phyloP scores from a whole-genome alignment of 2,113 vertebrate species.

The Boulengeromyrus knoepffleri region DNA sequence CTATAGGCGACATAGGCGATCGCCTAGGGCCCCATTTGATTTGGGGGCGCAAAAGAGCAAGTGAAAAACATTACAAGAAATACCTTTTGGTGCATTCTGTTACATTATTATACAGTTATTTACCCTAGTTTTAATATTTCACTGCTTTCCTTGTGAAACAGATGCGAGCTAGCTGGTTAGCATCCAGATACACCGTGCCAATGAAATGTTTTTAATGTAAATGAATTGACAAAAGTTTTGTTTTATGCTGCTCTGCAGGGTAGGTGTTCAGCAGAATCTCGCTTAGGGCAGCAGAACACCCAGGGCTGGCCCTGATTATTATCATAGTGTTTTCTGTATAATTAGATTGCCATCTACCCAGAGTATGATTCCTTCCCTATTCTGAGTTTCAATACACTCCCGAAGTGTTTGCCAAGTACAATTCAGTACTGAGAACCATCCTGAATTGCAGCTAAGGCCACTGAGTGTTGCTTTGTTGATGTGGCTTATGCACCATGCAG shows the following conservation, averaged over 20 bases:
- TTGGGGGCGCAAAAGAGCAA: background rate
- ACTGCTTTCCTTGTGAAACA: background rate
- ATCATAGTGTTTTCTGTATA: background rate
- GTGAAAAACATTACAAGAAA: background rate
- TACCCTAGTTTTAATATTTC: background rate
- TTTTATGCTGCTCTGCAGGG: background rate
- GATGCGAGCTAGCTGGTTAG: too few species aligned
- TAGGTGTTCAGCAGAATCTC: background rate
- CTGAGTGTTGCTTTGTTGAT: background rate
- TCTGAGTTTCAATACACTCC: background rate
- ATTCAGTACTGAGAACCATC: background rate
- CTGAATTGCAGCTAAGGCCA: background rate
- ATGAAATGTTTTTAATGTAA: too few species aligned
- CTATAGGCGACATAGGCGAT: background rate
- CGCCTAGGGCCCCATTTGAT: background rate
- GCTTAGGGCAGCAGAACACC: background rate
- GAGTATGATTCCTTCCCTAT: background rate
- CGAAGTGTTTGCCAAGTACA: background rate
- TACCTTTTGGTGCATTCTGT: background rate
- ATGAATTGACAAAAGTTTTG: background rate
- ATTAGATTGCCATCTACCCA: background rate
- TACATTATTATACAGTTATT: background rate
- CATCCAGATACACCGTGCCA: too few species aligned
- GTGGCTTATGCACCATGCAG: background rate
- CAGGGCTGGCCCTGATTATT: background rate